These are phyloP conservation scores for Bos javanicus DNA, from an alignment of 2,113 vertebrate species.

Conservation along the genomic window DNA sequence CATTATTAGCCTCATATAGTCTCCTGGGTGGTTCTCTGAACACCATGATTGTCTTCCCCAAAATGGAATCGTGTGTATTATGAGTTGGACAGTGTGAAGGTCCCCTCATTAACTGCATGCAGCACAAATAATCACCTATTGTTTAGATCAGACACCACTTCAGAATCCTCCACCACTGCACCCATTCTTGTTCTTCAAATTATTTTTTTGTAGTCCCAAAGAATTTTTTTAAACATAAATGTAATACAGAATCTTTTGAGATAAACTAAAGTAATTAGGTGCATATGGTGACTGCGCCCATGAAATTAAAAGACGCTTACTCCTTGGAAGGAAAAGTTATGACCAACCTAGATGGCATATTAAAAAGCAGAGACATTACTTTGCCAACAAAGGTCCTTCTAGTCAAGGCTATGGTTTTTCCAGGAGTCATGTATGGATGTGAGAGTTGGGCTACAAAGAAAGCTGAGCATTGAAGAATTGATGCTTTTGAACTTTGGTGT, in stretches of 20 bases:
- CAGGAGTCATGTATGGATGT: not conserved
- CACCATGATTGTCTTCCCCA: not conserved
- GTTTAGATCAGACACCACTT: not conserved
- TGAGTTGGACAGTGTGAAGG: not conserved
- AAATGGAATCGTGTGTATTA: not conserved
- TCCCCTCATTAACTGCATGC: not conserved
- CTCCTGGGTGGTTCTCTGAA: not conserved
- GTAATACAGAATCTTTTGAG: not conserved
- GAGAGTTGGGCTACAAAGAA: not conserved
- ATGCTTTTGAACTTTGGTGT: not conserved
- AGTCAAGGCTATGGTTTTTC: not conserved
- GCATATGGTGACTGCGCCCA: not conserved
- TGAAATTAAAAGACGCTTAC: not conserved
- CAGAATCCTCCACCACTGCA: not conserved
- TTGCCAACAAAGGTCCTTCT: not conserved
- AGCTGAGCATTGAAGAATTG: not conserved
- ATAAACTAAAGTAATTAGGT: not conserved
- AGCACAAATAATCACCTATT: not conserved
- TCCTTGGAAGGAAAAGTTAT: not conserved
- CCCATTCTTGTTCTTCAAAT: not conserved
- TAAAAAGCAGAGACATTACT: not conserved
- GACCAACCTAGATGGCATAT: not conserved
- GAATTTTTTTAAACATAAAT: not conserved
- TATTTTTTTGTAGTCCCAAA: not conserved
- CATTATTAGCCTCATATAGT: not conserved